phyloP scores from a whole-genome alignment of 1,140 invertebrate species.

The Orius insidiosus region DNA sequence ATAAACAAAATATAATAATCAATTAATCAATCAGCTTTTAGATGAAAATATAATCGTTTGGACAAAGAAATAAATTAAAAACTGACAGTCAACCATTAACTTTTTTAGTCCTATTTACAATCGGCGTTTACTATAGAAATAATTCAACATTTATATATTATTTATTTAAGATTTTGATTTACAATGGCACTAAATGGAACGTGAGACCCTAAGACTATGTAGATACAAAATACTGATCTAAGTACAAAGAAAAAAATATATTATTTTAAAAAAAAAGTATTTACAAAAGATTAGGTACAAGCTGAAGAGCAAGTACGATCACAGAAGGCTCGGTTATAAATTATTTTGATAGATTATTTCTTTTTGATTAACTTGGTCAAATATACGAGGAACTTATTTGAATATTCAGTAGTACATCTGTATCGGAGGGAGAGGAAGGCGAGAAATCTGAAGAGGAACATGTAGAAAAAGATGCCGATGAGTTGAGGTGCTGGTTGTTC shows the following conservation, averaged over 20 bases:
- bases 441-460: conserved; percentile 20
- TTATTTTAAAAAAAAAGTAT: neutral
- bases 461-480: conserved; percentile 27
- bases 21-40: too few species aligned
- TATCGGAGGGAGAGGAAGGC: conserved; percentile 29
- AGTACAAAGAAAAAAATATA: conserved; percentile 1
- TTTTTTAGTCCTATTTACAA: too few species aligned
- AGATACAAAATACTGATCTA: neutral
- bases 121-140: too few species aligned
- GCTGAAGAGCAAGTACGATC: neutral
- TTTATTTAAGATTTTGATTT: neutral
- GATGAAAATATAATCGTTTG: too few species aligned
- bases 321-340: neutral
- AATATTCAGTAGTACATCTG: conserved; percentile 28
- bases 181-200: too few species aligned
- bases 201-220: neutral
- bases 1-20: too few species aligned
- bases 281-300: neutral
- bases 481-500: conserved; percentile 23
- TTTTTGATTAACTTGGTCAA: conserved; percentile 18
- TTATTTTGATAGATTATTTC: conserved; percentile 3
- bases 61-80: too few species aligned
- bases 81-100: too few species aligned
- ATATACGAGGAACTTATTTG: conserved; percentile 27
- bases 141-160: too few species aligned